phyloP scores from a whole-genome alignment of 2,113 vertebrate genomes.

The Heloderma charlesbogerti region DNA sequence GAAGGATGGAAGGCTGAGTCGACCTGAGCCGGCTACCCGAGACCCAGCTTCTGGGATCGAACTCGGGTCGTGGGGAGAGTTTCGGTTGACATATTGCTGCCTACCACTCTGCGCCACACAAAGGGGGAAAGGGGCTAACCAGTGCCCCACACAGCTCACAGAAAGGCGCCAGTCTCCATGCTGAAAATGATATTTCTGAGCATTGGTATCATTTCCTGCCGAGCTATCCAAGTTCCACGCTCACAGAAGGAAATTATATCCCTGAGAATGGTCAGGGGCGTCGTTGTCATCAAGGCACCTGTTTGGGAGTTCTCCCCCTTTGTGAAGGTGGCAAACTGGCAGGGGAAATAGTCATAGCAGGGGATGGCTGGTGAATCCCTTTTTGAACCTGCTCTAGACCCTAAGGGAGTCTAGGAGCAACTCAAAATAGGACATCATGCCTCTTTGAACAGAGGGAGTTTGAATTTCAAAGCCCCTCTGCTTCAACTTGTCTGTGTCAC shows the following conservation, averaged over 20 bases:
- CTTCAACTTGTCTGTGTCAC: background rate
- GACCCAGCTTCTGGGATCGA: no score
- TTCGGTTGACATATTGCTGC: no score
- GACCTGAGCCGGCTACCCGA: no score
- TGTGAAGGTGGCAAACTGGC: background rate
- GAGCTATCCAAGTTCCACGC: background rate
- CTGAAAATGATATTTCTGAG: background rate
- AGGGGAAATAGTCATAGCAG: background rate
- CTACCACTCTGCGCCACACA: no score
- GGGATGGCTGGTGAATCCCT: background rate
- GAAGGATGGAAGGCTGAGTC: no score
- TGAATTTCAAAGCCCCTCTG: background rate
- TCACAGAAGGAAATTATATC: slow-evolving; percentile 1
- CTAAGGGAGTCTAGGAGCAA: background rate
- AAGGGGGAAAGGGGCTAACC: background rate
- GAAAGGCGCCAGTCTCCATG: background rate
- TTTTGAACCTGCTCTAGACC: background rate
- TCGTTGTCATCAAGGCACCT: background rate
- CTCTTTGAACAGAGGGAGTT: background rate
- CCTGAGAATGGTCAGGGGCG: background rate
- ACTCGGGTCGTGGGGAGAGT: no score
- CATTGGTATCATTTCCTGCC: background rate
- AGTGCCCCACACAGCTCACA: background rate
- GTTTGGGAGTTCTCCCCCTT: background rate
- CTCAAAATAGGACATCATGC: background rate